These are phyloP conservation scores for Coenonympha arcania DNA, from an alignment of 2,888 invertebrate species.

Conservation along the genomic window DNA sequence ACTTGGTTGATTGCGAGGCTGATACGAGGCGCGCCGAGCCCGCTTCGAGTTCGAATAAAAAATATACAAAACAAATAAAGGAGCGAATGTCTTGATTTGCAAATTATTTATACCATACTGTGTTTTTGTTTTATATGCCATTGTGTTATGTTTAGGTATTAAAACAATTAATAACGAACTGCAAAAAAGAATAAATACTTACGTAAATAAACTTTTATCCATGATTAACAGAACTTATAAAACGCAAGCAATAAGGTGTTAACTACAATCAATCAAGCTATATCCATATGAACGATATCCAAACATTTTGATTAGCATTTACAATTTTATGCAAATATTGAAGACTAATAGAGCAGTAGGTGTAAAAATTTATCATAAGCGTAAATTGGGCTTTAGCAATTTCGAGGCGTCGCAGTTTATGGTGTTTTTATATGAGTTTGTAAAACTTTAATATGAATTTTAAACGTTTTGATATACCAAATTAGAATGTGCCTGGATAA, in stretches of 20 bases:
- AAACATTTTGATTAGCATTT: slow-evolving; percentile 24
- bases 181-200: not conserved
- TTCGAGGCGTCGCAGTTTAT: not conserved
- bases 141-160: not conserved
- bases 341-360: slow-evolving; percentile 17
- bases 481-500: not conserved
- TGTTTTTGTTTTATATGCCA: too few relatives aligned
- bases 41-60: slow-evolving; percentile 8
- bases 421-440: slow-evolving; percentile 7
- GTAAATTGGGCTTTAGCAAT: slow-evolving; percentile 8
- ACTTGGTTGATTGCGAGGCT: slow-evolving; percentile 11
- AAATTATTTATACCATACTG: slow-evolving; percentile 29
- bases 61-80: slow-evolving; percentile 29
- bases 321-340: slow-evolving; percentile 21
- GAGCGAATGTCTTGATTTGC: slow-evolving; percentile 32
- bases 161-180: too few relatives aligned
- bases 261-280: slow-evolving; percentile 13
- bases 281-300: slow-evolving; percentile 11
- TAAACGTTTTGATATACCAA: not conserved
- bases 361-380: slow-evolving; percentile 20
- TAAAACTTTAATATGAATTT: slow-evolving; percentile 3
- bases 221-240: slow-evolving; percentile 13
- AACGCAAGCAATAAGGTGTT: slow-evolving; percentile 15
- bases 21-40: slow-evolving; percentile 11
- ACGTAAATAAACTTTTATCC: not conserved